A percentile compares a stretch with the other conserved stretches of the same genome.
Conservation (phyloP, 2,113 vertebrate species). For the Morone saxatilis region DNA sequence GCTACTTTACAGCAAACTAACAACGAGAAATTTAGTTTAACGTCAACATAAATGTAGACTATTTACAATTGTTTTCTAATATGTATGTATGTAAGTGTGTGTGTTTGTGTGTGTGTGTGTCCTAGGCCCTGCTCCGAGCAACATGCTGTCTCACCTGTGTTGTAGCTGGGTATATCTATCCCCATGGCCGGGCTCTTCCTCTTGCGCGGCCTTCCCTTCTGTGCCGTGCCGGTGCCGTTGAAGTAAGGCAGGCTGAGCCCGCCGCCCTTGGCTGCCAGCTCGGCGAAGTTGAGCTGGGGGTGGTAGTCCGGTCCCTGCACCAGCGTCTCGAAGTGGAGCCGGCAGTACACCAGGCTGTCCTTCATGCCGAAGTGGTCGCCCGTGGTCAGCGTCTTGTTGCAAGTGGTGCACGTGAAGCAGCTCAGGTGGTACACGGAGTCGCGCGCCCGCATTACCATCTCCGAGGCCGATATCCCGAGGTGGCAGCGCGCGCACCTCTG, state of each 20-base stretch:
- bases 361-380: conserved; percentile 99
- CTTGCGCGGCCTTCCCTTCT: conserved; percentile 98
- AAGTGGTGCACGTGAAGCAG: conserved; percentile 99
- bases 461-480: conserved; percentile 98
- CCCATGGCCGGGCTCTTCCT: conserved; percentile 96
- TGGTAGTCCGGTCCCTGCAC: conserved; percentile 94
- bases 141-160: conserved; percentile 88
- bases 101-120: not conserved
- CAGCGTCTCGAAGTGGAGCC: conserved; percentile 96
- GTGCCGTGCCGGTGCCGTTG: conserved; percentile 94
- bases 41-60: too few relatives aligned
- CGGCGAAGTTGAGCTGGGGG: conserved; percentile 95
- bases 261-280: conserved; percentile 95
- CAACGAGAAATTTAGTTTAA: not conserved
- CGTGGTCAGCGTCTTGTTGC: conserved; percentile 98
- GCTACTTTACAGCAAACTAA: not conserved
- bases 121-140: not conserved
- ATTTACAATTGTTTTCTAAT: too few relatives aligned
- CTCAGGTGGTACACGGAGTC: conserved; percentile 99
- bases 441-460: conserved; percentile 99
- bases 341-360: conserved; percentile 98
- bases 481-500: conserved; percentile 99
- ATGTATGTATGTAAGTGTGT: too few relatives aligned
- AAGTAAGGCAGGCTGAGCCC: conserved; percentile 93
- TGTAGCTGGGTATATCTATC: conserved; percentile 95